Base-by-base conservation (phyloP, 2,113 vertebrate species). In the Gambusia affinis region DNA sequence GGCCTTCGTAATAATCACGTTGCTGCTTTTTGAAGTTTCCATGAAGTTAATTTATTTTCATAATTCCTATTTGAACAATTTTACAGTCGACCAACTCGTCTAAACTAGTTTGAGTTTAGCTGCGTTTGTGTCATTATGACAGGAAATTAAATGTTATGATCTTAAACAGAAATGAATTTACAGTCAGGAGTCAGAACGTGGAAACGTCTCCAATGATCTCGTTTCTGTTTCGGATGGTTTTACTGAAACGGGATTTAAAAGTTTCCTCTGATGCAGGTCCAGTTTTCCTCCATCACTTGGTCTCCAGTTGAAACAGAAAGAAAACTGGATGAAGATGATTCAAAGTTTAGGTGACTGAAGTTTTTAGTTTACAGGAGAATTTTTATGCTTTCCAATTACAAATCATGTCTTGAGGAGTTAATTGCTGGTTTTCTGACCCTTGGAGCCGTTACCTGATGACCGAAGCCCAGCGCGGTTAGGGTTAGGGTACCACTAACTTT, bases 351-450 rank as follows among this genome's bases (percentile, higher is more conserved):
- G 24, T 17, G 1, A 8, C 2, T 44, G 8, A 17, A 42, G 39
- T 15, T 15, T 5, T 66, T 39, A 14, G 12, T 42, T 42, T 28
- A 28, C 22, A 28, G 3, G 28, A 28, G 4, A 28, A 66, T 28
- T 14, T 28, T 19, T 33, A 62, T 65, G 31, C 81, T 88, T 90
- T 89, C 73, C 75, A 91, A 87, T 90, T 88, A 86, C 82, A 84
- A 83, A 88, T 89, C 72, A 80, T 88, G 82, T 89, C 83, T 89
- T 67, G 54, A 33, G 80, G 70, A 81, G 86, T 89, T 91, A 90
- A 90, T 92, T 90, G 87, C 78, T 12, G 28, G 27, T 27, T 27
- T 27, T 79, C 73, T 85, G 82, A 90, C 88, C 86, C 86, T 78
- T n/a, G 42, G 67, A 72, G 72, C 77, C 67, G 79, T 85, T 78